phyloP scores from a whole-genome alignment of 2,797 vertebrate species.

The Sciaenops ocellatus region DNA sequence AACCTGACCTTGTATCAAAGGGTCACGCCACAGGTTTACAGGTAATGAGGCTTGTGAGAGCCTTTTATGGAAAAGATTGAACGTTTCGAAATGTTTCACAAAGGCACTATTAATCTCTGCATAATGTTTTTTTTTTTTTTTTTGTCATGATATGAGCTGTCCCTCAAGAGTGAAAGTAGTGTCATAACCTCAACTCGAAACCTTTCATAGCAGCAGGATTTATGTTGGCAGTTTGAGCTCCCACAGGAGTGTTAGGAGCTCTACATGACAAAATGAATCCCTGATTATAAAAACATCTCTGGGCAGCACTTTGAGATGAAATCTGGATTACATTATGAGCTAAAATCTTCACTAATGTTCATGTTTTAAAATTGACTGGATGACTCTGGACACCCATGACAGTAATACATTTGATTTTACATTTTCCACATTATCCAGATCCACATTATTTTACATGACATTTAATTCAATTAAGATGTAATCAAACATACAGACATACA shows the following conservation, averaged over 20 bases:
- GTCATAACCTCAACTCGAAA: neutral
- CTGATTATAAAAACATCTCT: neutral
- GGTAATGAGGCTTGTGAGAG: neutral
- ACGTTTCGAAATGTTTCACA: neutral
- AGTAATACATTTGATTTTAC: neutral
- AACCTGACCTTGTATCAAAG: neutral
- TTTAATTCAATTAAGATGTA: neutral
- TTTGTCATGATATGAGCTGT: neutral
- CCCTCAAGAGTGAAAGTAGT: neutral
- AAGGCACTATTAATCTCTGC: neutral
- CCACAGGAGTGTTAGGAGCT: neutral
- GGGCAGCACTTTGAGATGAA: neutral
- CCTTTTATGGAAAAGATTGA: neutral
- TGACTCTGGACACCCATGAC: neutral
- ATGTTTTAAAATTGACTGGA: neutral
- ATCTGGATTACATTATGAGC: neutral
- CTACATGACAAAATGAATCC: neutral
- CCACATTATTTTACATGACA: neutral
- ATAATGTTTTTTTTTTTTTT: neutral
- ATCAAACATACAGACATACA: neutral
- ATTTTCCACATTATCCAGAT: neutral
- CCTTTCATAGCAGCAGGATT: neutral
- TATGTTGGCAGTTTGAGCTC: constrained; percentile 5
- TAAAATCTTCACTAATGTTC: neutral
- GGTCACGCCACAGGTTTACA: neutral